Base-by-base conservation (phyloP, 2,113 vertebrate genomes). In the Mormyrus iriodes region DNA sequence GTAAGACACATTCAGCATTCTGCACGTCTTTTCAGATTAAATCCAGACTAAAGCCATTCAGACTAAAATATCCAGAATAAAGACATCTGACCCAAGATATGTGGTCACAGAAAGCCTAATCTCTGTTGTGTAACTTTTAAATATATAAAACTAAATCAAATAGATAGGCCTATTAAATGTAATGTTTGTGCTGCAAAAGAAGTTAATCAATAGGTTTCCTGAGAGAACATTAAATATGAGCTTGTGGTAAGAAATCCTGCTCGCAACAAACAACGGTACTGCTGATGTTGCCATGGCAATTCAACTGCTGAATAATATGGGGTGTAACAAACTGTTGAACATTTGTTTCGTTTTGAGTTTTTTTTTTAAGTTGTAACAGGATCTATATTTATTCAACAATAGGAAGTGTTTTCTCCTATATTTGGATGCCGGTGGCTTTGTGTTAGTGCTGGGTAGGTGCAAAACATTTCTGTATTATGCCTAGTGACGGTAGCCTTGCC, bases 211-310 rank as follows among this genome's bases (percentile, higher is more conserved):
- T 79, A 79, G 35, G 73, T 42, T 79, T 79, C 35, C 73, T 79
- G 73, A 39, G 31, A 79, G 31, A 19, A 39, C 31, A 76, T 76
- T 48, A 86, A 86, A 86, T 58, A 86, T 53, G 13, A 55, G 85
- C 31, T 55, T 4, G 51, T 21, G 31, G 17, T 21, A 73, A n/a
- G 48, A 88, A 76, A 10, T 48, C 3, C 19, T 46, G 19, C 44
- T n/a, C 39, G 13, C 21, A 35, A 88, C 27, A 31, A 88, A 79
- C 39, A 35, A 51, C 27, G 73, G 49, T 13, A 85, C 52, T 58
- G 52, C 52, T 48, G 44, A 65, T 31, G 82, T 89, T 85, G 55
- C 88, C 82, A 85, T 89, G 53, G 88, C 82, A 89, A 85, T 42
- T 21, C 39, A 3, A 24, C 42, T 53, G 13, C 49, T 39, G 48